Conservation (phyloP, 1,140 invertebrate species). For the Cydia strobilella region DNA sequence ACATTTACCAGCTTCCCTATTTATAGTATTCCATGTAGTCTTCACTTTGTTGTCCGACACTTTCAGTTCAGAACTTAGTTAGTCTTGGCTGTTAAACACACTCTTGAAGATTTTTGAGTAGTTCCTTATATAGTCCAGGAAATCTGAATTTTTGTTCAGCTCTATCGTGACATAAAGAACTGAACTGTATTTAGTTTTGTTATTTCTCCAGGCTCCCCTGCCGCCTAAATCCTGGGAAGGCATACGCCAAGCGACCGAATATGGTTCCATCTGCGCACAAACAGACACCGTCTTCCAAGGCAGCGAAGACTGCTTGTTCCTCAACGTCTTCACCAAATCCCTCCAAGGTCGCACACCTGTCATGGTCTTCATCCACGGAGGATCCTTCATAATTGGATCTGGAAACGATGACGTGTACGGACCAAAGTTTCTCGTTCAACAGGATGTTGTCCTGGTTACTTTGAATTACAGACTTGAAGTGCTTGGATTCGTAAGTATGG, state of each 20-base stretch:
- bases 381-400: constrained; percentile 81
- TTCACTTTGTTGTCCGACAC: no score
- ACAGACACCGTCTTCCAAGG: constrained; percentile 58
- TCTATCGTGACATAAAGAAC: background rate
- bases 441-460: constrained; percentile 85
- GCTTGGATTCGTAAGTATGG: constrained; percentile 83
- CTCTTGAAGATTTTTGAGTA: constrained; percentile 63
- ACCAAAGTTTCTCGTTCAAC: constrained; percentile 83
- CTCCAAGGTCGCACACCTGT: constrained; percentile 74
- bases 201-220: constrained; percentile 69
- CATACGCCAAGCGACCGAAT: constrained; percentile 74
- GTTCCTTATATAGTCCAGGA: no score
- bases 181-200: constrained; percentile 18
- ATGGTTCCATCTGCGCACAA: constrained; percentile 73
- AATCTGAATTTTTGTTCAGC: no score
- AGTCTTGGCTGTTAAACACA: no score
- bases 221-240: constrained; percentile 76
- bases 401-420: constrained; percentile 78
- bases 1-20: no score
- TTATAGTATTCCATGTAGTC: no score
- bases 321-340: constrained; percentile 83
- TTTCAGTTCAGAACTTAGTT: no score
- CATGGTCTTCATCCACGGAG: constrained; percentile 85
- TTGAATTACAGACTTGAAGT: constrained; percentile 85
- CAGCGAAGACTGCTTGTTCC: constrained; percentile 82